These are phyloP conservation scores for Eulimnadia texana DNA, from an alignment of 1,140 invertebrate species.

Conservation along the genomic window DNA sequence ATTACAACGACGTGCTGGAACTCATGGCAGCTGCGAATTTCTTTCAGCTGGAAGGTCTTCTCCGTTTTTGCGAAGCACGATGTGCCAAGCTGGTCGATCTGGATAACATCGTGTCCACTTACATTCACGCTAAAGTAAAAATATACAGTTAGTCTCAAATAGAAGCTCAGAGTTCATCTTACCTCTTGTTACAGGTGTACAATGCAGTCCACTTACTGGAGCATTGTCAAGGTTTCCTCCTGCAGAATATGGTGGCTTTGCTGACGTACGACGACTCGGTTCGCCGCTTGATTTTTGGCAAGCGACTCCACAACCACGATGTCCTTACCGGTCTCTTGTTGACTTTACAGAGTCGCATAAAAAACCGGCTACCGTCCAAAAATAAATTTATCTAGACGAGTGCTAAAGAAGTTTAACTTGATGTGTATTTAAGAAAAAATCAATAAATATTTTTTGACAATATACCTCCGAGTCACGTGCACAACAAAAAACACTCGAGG, in stretches of 20 bases:
- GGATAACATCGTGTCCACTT: slow-evolving; percentile 80
- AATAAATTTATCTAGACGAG: background rate
- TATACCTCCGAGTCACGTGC: too few relatives aligned
- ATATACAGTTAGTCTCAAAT: background rate
- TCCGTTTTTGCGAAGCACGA: slow-evolving; percentile 67
- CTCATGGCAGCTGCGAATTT: slow-evolving; percentile 83
- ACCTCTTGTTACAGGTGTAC: slow-evolving; percentile 46
- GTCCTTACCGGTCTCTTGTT: slow-evolving; percentile 63
- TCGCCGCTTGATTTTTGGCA: slow-evolving; percentile 71
- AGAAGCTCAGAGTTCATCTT: background rate
- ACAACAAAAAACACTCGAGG: too few relatives aligned
- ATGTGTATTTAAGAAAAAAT: too few relatives aligned
- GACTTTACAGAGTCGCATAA: slow-evolving; percentile 64
- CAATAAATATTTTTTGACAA: too few relatives aligned
- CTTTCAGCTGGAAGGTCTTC: slow-evolving; percentile 71
- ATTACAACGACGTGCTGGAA: slow-evolving; percentile 65
- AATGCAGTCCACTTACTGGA: slow-evolving; percentile 69
- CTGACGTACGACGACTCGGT: slow-evolving; percentile 81
- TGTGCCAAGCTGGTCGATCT: slow-evolving; percentile 69
- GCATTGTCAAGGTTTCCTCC: slow-evolving; percentile 76
- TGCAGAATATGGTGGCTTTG: slow-evolving; percentile 86
- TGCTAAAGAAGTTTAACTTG: too few relatives aligned
- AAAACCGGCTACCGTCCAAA: slow-evolving; percentile 12
- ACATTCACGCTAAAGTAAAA: slow-evolving; percentile 78
- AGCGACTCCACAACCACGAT: slow-evolving; percentile 76